These are phyloP conservation scores for Ptilorrhoa leucosticta DNA, from an alignment of 2,113 vertebrate species.

Conservation along the genomic window DNA sequence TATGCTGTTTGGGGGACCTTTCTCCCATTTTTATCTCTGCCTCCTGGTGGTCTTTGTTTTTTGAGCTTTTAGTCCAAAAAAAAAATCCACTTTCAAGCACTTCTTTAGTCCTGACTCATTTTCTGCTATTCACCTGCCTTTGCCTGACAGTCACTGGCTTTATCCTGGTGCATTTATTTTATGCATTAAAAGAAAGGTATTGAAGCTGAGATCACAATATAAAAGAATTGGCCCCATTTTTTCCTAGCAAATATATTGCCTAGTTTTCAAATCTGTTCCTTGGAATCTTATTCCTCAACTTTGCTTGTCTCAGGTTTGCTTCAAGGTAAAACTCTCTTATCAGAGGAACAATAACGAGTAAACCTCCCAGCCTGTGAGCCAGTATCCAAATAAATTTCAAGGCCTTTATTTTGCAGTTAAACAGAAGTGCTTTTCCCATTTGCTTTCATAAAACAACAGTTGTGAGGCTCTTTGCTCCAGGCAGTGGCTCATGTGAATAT, in stretches of 20 bases:
- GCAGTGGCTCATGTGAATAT: background rate
- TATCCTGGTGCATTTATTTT: background rate
- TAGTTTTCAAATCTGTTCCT: background rate
- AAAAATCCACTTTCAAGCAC: background rate
- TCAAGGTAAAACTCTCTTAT: background rate
- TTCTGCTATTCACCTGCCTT: background rate
- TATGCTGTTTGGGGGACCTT: background rate
- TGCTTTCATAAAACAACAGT: background rate
- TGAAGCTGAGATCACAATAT: background rate
- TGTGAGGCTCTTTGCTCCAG: background rate
- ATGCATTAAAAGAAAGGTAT: background rate
- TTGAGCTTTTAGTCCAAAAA: background rate
- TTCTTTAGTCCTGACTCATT: background rate
- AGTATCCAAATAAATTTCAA: background rate
- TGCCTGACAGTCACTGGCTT: background rate
- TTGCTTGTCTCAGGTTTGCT: background rate
- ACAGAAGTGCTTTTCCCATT: background rate
- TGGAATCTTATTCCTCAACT: background rate
- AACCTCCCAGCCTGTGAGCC: background rate
- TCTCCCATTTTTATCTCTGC: background rate
- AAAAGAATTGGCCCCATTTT: background rate
- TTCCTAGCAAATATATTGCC: background rate
- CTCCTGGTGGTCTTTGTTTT: slow-evolving; percentile 1
- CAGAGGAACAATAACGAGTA: background rate
- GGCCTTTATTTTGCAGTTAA: background rate